Conservation (phyloP, 2,113 vertebrate genomes). For the Entelurus aequoreus region DNA sequence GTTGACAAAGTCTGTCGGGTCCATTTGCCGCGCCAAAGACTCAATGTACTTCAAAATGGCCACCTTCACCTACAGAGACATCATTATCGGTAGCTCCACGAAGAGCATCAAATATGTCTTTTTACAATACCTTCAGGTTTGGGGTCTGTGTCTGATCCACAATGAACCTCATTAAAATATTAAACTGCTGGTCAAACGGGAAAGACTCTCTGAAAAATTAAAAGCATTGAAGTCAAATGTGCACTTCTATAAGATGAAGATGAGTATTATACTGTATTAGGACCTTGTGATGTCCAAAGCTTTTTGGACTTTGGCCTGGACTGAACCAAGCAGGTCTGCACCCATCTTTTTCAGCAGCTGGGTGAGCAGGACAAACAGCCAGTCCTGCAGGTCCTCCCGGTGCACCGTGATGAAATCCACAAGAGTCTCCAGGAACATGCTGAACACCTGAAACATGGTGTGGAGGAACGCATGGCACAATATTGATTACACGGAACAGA, state of each 20-base stretch:
- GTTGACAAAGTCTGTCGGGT: conserved; percentile 94
- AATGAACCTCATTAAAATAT: conserved; percentile 98
- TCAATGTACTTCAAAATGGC: conserved; percentile 97
- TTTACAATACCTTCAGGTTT: conserved; percentile 86
- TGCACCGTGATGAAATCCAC: conserved; percentile 97
- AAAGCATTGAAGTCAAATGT: background rate
- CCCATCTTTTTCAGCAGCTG: conserved; percentile 99
- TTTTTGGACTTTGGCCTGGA: conserved; percentile 98
- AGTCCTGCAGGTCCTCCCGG: conserved; percentile 95
- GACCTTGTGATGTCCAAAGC: conserved; percentile 95
- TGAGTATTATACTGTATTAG: background rate
- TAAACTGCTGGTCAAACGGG: conserved; percentile 98
- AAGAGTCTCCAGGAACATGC: conserved; percentile 98
- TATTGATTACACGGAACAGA: background rate
- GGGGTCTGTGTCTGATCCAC: conserved; percentile 99
- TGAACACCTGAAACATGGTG: conserved; percentile 81
- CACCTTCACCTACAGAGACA: conserved; percentile 85
- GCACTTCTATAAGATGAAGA: background rate
- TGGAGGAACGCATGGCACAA: background rate
- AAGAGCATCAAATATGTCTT: background rate
- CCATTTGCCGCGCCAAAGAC: conserved; percentile 92
- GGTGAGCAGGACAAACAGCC: conserved; percentile 96
- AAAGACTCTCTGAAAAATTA: conserved; percentile 83
- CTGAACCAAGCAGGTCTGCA: conserved; percentile 92
- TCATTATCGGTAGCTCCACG: background rate